phyloP scores from a whole-genome alignment of 2,797 vertebrate species.

The Gobionotothen gibberifrons region DNA sequence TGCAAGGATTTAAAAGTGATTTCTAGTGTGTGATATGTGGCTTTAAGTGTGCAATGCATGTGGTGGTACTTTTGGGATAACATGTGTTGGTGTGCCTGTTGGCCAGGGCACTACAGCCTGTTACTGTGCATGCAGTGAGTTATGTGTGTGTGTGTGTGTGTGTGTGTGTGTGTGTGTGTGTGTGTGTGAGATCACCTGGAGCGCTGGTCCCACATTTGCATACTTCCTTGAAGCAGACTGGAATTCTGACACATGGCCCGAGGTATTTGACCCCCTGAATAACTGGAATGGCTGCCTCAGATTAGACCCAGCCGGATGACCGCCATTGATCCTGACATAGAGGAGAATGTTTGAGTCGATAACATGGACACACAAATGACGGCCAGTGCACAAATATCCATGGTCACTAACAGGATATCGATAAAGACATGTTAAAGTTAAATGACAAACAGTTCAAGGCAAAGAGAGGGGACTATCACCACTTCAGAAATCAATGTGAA shows the following conservation, averaged over 20 bases:
- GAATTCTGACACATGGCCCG: conserved; percentile 66
- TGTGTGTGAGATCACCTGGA: conserved; percentile 47
- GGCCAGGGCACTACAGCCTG: conserved; percentile 19
- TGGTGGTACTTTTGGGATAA: conserved; percentile 41
- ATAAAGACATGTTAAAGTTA: conserved; percentile 64
- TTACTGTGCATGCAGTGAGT: conserved; percentile 18
- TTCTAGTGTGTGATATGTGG: conserved; percentile 38
- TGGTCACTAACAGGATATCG: conserved; percentile 59
- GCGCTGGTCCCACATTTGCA: conserved; percentile 37
- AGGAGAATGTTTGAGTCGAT: conserved; percentile 64
- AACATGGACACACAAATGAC: conserved; percentile 39
- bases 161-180: conserved; percentile 42
- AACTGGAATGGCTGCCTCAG: conserved; percentile 58
- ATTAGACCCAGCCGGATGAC: conserved; percentile 66
- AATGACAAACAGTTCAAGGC: conserved; percentile 68
- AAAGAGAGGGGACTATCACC: conserved; percentile 60
- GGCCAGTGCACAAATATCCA: conserved; percentile 44
- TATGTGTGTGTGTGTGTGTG: conserved; percentile 24
- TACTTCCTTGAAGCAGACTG: conserved; percentile 53
- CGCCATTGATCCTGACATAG: conserved; percentile 65
- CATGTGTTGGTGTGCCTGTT: conserved; percentile 48
- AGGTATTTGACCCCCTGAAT: conserved; percentile 64
- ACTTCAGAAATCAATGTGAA: conserved; percentile 67
- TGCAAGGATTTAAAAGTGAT: conserved; percentile 51
- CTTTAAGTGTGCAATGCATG: conserved; percentile 36